Evolutionary conservation across 2,797 vertebrate species (phyloP).

Genomic region (Hemitrygon akajei): DNA sequence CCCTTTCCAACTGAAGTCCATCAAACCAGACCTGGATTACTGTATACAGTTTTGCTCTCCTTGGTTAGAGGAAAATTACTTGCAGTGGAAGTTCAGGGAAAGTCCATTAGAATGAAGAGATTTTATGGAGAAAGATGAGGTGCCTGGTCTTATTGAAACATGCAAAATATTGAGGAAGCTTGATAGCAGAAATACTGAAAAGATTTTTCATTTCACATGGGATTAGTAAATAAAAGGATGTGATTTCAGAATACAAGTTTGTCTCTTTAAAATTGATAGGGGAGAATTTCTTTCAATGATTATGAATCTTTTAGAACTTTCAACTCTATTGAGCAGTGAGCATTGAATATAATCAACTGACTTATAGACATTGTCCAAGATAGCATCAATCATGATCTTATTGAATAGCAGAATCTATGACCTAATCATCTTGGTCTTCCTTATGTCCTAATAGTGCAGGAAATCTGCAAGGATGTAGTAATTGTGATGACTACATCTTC

Average conservation of each 20-base stretch:
- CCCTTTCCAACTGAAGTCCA: too few species aligned
- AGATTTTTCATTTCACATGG: neutral
- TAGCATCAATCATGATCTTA: too few species aligned
- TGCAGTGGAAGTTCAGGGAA: too few species aligned
- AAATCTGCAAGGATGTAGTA: too few species aligned
- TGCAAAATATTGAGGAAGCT: neutral
- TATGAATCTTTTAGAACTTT: neutral
- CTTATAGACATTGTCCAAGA: neutral
- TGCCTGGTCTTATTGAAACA: neutral
- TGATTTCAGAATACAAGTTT: neutral
- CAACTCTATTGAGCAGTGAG: neutral
- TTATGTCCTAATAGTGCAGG: too few species aligned
- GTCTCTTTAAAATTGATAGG: neutral
- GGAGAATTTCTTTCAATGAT: neutral
- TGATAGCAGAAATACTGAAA: neutral
- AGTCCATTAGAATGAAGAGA: neutral
- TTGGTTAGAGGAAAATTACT: neutral
- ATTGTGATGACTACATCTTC: too few species aligned
- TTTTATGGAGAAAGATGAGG: neutral
- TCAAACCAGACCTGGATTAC: too few species aligned
- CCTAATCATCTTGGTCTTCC: too few species aligned
- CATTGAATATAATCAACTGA: neutral
- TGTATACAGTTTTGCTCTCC: too few species aligned
- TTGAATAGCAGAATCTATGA: too few species aligned
- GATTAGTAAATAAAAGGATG: neutral